Percentiles rank a stretch among this genome's conserved stretches.
Conservation (phyloP, 1,140 invertebrate species). For the Zaprionus ornatus region DNA sequence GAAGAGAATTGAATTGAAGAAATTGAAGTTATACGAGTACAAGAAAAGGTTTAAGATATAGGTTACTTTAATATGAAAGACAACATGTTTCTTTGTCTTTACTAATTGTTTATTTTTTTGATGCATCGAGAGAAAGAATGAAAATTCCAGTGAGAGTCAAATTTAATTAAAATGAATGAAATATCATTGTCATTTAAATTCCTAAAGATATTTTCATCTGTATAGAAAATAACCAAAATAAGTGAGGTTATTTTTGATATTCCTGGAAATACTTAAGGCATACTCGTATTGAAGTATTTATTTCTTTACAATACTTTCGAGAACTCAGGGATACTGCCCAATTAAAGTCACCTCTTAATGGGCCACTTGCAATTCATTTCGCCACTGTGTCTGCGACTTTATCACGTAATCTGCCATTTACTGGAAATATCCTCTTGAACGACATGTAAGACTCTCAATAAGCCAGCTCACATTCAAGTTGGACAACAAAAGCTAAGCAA, state of each 20-base stretch:
- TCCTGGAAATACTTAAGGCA: neutral
- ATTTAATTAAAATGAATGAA: neutral
- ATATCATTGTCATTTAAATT: neutral
- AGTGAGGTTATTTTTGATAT: neutral
- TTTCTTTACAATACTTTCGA: neutral
- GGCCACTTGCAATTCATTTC: slow-evolving; percentile 25
- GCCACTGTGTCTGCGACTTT: slow-evolving; percentile 37
- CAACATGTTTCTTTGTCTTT: too few species aligned
- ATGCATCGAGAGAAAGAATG: too few species aligned
- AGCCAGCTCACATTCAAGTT: slow-evolving; percentile 28
- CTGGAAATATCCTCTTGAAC: slow-evolving; percentile 44
- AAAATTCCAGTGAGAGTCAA: too few species aligned
- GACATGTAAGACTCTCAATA: slow-evolving; percentile 28
- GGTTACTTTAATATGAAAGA: too few species aligned
- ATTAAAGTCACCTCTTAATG: slow-evolving; percentile 6
- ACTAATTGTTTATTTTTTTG: too few species aligned
- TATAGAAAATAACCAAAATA: neutral
- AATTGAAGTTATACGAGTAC: too few species aligned
- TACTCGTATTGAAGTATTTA: neutral
- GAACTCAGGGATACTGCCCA: neutral
- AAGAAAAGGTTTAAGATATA: too few species aligned
- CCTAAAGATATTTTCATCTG: neutral
- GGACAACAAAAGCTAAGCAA: neutral
- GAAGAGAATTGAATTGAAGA: neutral
- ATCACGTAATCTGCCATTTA: slow-evolving; percentile 29